Evolutionary conservation across 2,888 invertebrate genomes (phyloP), one percentile per base, ranked within the genome.

Genomic region (Apodemia duryi): DNA sequence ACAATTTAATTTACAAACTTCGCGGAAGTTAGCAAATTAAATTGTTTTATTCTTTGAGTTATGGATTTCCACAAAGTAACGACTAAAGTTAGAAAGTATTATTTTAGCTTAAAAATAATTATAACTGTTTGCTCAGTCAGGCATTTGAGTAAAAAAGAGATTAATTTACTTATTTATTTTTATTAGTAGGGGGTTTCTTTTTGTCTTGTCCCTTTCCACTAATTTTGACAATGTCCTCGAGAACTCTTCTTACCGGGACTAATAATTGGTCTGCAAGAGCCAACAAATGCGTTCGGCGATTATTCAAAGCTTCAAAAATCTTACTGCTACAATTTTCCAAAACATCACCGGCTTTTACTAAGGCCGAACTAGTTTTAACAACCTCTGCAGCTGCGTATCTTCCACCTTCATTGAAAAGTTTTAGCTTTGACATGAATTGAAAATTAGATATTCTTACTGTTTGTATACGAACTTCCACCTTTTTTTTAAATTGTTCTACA

Each of bases 361-460:
- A 72, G 9, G 76, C 72, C 5, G 68, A 64, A 63, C 77, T 75
- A 0, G 82, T 71, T 69, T 74, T 83, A 1, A 72, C 66, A 2
- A 85, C 86, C 74, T 91, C 90, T 2, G 70, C 65, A 2, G 81
- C 74, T 3, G 85, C 75, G 69, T 83, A 89, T 1, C 72, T 71
- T 6, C 90, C 89, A 43, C 84, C 85, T 74, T 89, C 85, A 66
- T 68, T 71, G 21, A 84, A 83, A 67, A 89, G 69, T 63, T 76
- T 80, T 3, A 90, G 72, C 51, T 81, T 74, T 6, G 81, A 74
- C 68, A 86, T 71, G 63, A 84, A 85, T 10, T 81, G 76, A n/a
- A 85, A 75, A 69, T 87, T 89, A 0, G 88, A 80, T 51, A 87
- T 80, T n/a, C 88, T 79, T 10, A 77, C 86, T 54, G 80, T 79